A percentile compares a stretch with the other conserved stretches of the same genome.
Conservation (phyloP, 2,797 vertebrate species). For the Oophaga sylvatica region DNA sequence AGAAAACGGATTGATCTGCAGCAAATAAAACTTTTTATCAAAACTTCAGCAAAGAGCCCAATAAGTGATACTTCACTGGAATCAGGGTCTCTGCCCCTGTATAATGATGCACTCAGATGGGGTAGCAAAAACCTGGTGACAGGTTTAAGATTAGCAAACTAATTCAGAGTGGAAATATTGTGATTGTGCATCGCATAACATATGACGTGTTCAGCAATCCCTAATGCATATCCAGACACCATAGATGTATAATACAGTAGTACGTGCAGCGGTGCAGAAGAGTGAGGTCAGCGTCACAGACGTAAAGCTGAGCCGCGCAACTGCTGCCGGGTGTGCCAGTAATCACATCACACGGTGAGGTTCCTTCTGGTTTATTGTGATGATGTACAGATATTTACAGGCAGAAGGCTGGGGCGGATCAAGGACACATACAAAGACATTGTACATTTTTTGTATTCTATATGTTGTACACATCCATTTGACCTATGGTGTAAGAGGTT, state of each 20-base stretch:
- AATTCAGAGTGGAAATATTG: not conserved
- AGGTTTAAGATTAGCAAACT: no score
- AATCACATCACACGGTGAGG: conserved; percentile 6
- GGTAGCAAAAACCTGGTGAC: no score
- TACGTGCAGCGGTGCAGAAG: no score
- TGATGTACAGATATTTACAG: conserved; percentile 56
- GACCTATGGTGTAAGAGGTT: not conserved
- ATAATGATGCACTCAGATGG: no score
- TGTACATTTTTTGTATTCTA: not conserved
- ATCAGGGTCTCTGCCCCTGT: no score
- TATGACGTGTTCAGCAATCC: not conserved
- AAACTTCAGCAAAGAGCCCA: no score
- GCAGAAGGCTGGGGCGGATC: conserved; percentile 11
- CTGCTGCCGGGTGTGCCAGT: not conserved
- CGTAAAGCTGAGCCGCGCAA: not conserved
- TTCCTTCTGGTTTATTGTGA: conserved; percentile 52
- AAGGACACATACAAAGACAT: conserved; percentile 31
- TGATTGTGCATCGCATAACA: no score
- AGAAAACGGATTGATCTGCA: no score
- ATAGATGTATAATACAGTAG: not conserved
- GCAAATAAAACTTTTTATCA: no score
- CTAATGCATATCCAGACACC: no score
- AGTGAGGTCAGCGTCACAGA: not conserved
- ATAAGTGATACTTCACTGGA: no score
- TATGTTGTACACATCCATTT: not conserved